Evolutionary conservation across 1,140 invertebrate genomes (phyloP), one percentile per base, ranked within the genome.

Genomic region (Apis dorsata): DNA sequence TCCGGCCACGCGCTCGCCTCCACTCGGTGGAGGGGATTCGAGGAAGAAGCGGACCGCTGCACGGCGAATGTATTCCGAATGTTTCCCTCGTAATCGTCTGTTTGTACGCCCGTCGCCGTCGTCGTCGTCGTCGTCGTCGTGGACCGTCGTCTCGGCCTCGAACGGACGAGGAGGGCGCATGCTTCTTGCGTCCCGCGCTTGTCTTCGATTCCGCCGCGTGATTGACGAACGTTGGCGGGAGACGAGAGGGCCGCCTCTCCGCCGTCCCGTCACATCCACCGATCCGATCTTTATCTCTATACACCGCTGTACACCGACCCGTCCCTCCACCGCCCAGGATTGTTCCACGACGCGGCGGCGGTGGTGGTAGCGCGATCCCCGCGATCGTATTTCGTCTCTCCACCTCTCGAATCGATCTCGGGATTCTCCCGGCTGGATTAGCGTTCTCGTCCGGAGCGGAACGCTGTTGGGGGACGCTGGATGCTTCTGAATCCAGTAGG

Each of bases 101-200:
- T 85, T 88, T 88, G 86, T 75, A 59, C 62, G 66, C 71, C 66
- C 65, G 71, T 66, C 72, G 60, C 34, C 34, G 34, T 34, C 34
- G 2, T 0, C 34, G 34, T 34, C 34, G 34, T 3, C 2, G 2
- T 4, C 34, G 28, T 34, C 28, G 34, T 34, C 34, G 34, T 34
- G n/a, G 83, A 68, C 34, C 34, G 34, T 12, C 11, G 24, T 34
- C 19, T 44, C 7, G 68, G 49, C 24, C 60, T 63, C 55, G 83
- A 83, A 44, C 28, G 59, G 74, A 4, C 44, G 13, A 34, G 21
- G 55, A 21, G 66, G 83, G 15, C 86, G 85, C 86, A 84, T 44
- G 88, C 82, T 89, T 89, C 83, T 86, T 86, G 82, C 89, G 85
- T 89, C 83, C 85, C 85, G 82, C 89, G 85, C 87, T 89, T 88